phyloP scores from a whole-genome alignment of 2,797 vertebrate genomes.

The Muscicapa comitata region DNA sequence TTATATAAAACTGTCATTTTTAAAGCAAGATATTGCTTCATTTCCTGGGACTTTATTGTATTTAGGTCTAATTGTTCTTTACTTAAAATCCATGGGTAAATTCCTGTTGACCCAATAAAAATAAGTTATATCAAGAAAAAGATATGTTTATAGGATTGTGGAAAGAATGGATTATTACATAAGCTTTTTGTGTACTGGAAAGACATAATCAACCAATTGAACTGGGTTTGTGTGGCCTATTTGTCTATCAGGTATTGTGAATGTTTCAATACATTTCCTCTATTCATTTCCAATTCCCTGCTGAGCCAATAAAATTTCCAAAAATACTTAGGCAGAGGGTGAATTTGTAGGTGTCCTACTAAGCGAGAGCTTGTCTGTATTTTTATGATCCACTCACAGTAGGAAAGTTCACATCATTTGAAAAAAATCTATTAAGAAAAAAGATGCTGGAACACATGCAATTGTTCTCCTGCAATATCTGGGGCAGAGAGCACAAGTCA shows the following conservation, averaged over 20 bases:
- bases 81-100: neutral
- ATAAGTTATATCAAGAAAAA: neutral
- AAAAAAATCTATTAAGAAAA: neutral
- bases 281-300: neutral
- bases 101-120: neutral
- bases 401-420: neutral
- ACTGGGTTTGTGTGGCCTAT: neutral
- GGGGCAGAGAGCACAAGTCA: neutral
- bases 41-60: neutral
- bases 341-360: neutral
- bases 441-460: neutral
- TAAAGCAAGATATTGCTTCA: neutral
- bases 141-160: neutral
- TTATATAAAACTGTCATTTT: neutral
- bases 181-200: neutral
- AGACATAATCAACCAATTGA: neutral
- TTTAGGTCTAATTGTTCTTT: neutral
- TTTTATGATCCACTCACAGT: neutral
- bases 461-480: neutral
- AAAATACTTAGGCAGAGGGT: conserved; percentile 2
- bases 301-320: conserved; percentile 18
- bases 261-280: neutral
- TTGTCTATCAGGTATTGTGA: neutral
- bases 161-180: neutral
- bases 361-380: neutral